A percentile compares a stretch with the other conserved stretches of the same genome.
These are phyloP conservation scores for Molossus molossus DNA, from an alignment of 2,797 vertebrate species.

Conservation along the genomic window DNA sequence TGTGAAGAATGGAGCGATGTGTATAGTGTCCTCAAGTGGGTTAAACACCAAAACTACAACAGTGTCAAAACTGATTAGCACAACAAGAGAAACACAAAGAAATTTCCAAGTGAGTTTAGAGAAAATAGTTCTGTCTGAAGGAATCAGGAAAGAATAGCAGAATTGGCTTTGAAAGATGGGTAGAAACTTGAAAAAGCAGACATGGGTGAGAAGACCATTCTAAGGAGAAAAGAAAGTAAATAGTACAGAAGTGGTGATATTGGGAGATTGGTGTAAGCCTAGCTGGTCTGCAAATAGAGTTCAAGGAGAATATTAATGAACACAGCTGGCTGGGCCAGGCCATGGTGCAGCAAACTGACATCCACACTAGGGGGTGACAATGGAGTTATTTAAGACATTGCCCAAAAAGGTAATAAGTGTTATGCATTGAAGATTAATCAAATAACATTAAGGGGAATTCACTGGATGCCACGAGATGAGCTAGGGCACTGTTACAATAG, in stretches of 20 bases:
- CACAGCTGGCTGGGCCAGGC: not conserved
- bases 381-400: not conserved
- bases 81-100: not conserved
- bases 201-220: not conserved
- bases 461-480: not conserved
- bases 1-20: not conserved
- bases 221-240: not conserved
- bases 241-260: not conserved
- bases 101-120: not conserved
- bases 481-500: not conserved
- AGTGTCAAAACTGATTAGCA: not conserved
- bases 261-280: not conserved
- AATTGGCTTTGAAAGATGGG: not conserved
- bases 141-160: not conserved
- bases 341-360: not conserved
- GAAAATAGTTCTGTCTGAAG: constrained; percentile 40
- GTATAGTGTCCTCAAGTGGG: not conserved
- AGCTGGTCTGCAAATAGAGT: not conserved
- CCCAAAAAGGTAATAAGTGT: not conserved
- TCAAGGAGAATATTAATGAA: not conserved
- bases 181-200: constrained; percentile 1
- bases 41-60: constrained; percentile 2
- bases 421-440: constrained; percentile 15
- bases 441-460: not conserved
- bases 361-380: not conserved